Evolutionary conservation across 2,797 vertebrate genomes (phyloP).

Genomic region (Eulemur rubriventer): DNA sequence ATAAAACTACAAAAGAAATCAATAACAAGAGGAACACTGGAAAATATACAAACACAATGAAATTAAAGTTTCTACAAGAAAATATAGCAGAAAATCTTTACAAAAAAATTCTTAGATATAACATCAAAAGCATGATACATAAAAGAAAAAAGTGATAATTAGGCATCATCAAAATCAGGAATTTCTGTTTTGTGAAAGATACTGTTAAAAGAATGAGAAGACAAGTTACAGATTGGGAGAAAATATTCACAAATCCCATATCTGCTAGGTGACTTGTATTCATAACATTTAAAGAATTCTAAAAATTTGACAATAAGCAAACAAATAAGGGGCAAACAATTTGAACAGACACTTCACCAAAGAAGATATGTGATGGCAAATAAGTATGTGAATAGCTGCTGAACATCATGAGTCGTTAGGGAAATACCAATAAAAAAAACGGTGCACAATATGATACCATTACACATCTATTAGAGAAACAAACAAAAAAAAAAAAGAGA

Average conservation of each 20-base stretch:
- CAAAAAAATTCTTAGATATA: not conserved
- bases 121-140: not conserved
- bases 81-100: not conserved
- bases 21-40: too few relatives aligned
- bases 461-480: not conserved
- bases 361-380: not conserved
- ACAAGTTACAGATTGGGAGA: not conserved
- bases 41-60: too few relatives aligned
- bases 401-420: not conserved
- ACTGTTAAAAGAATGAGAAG: not conserved
- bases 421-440: too few relatives aligned
- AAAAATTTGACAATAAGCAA: not conserved
- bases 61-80: not conserved
- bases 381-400: not conserved
- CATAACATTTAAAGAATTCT: not conserved
- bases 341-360: not conserved
- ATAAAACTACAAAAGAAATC: too few relatives aligned
- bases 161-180: not conserved
- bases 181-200: not conserved
- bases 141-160: not conserved
- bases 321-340: not conserved
- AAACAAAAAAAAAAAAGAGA: too few relatives aligned
- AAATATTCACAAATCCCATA: not conserved
- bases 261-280: not conserved
- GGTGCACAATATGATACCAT: not conserved